Evolutionary conservation across 2,888 invertebrate genomes (phyloP), one percentile per base, ranked within the genome.

Genomic region (Strigamia transsilvanica): DNA sequence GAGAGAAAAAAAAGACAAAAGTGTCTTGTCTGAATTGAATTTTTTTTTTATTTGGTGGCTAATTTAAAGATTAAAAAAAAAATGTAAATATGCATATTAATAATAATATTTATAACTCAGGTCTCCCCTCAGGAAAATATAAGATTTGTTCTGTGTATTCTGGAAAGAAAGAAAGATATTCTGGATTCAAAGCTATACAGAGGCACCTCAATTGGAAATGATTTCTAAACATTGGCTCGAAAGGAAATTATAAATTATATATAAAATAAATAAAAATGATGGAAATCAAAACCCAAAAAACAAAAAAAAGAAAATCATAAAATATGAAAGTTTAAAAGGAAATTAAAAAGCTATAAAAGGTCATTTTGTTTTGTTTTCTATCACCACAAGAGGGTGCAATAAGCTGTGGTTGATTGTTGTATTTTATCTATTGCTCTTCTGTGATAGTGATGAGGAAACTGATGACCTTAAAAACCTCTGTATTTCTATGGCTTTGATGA

Each of bases 41-140:
- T 51, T 51, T 51, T 73, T 73, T 73, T 73, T 73, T 73, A 32
- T 73, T 73, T 73, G 73, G 73, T 73, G 73, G 73, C 73, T 73
- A 73, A 73, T 73, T 73, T 73, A 73, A 73, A 73, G 73, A 73
- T 73, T 12, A 27, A 27, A 73, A 73, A 27, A 73, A 73, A 73
- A 27, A 73, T 73, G 32, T 73, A 27, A 73, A 73, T 66, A 66
- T 66, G 61, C 61, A 66, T 73, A 73, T 27, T 73, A 73, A 51
- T 51, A 51, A 73, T 73, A 73, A 73, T 73, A 73, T 73, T 73
- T 73, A 73, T 73, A 73, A 73, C 73, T 73, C 73, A 73, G 73
- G 73, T 73, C 73, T 73, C 73, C 73, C 73, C 73, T 73, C 73
- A 73, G 73, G 73, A 73, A 73, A 73, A 73, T 73, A 73, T 73